phyloP scores from a whole-genome alignment of 2,888 invertebrate species.

The Chorisops tibialis region DNA sequence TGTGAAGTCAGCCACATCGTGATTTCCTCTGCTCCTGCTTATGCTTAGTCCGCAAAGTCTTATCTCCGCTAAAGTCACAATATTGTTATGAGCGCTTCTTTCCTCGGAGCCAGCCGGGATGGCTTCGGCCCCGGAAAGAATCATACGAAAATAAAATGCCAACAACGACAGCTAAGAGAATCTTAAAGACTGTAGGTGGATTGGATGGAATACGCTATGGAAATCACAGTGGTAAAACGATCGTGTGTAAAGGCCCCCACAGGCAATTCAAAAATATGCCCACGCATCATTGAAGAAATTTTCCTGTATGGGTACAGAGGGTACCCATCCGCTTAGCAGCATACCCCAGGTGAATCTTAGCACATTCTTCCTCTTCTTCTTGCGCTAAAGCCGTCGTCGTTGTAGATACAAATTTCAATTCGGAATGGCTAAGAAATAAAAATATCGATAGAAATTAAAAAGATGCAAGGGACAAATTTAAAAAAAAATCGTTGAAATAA shows the following conservation, averaged over 20 bases:
- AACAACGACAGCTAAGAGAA: neutral
- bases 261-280: constrained; percentile 32
- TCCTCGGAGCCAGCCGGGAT: constrained; percentile 1
- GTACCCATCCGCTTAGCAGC: too few species aligned
- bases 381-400: too few species aligned
- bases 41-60: neutral
- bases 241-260: constrained; percentile 29
- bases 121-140: neutral
- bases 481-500: neutral
- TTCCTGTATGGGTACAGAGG: neutral
- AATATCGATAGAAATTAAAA: constrained; percentile 25
- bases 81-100: constrained; percentile 10
- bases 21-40: neutral
- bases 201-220: constrained; percentile 9
- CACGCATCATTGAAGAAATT: constrained; percentile 26
- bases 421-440: constrained; percentile 25
- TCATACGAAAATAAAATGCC: neutral
- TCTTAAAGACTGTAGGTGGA: constrained; percentile 28
- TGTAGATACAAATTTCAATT: constrained; percentile 22
- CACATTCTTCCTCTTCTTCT: too few species aligned
- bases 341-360: neutral
- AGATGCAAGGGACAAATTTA: constrained; percentile 4
- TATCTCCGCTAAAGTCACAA: neutral
- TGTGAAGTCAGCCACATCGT: neutral
- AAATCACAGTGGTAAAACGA: constrained; percentile 33